Conservation (phyloP, 2,113 vertebrate genomes). For the Acanthochromis polyacanthus region DNA sequence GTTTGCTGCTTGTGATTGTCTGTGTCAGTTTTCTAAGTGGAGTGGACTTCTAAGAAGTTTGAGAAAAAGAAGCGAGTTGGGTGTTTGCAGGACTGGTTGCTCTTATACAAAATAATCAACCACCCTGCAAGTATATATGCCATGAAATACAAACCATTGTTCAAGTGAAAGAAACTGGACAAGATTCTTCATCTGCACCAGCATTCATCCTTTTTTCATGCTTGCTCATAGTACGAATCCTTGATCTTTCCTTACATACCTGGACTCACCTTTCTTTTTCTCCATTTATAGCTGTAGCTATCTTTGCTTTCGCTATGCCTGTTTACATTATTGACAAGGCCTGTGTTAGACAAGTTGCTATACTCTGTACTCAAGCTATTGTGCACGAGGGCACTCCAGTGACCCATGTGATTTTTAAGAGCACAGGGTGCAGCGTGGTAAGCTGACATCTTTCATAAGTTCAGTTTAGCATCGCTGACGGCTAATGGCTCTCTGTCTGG, state of each 20-base stretch:
- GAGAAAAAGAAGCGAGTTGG: background rate
- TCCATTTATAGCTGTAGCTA: background rate
- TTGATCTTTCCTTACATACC: too few relatives aligned
- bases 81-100: background rate
- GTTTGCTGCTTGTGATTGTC: background rate
- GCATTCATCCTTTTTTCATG: background rate
- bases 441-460: constrained; percentile 58
- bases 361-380: background rate
- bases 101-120: background rate
- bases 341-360: constrained; percentile 9
- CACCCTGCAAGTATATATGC: background rate
- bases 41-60: constrained; percentile 13
- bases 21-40: constrained; percentile 19
- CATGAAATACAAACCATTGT: background rate
- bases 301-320: background rate
- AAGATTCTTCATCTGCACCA: background rate
- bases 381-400: constrained; percentile 25
- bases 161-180: background rate
- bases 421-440: constrained; percentile 35
- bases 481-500: constrained; percentile 77
- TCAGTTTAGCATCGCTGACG: constrained; percentile 59
- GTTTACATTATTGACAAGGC: constrained; percentile 24
- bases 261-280: background rate
- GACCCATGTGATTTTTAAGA: constrained; percentile 66
- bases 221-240: background rate